Evolutionary conservation across 2,888 invertebrate species (phyloP).

Genomic region (Iselma pallidipennis): DNA sequence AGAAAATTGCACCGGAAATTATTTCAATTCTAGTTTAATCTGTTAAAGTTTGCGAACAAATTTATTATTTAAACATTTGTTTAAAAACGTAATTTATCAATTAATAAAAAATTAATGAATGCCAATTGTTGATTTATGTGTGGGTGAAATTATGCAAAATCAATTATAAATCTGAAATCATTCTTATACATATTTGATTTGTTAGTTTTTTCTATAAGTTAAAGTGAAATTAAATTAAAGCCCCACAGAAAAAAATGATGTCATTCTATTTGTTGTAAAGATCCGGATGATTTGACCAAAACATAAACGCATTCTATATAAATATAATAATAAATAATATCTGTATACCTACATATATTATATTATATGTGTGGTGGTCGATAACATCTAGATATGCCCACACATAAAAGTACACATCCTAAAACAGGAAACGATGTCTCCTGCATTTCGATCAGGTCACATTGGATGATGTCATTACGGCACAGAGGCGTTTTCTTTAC

Average conservation of each 20-base stretch:
- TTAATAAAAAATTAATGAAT: too few species aligned
- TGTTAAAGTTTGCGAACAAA: not conserved
- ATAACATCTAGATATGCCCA: slow-evolving; percentile 24
- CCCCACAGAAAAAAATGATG: too few species aligned
- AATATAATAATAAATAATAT: too few species aligned
- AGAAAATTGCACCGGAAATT: not conserved
- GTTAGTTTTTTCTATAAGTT: too few species aligned
- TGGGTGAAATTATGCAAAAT: too few species aligned
- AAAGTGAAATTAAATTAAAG: too few species aligned
- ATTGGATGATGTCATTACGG: slow-evolving; percentile 1
- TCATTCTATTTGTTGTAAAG: not conserved
- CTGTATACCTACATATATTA: not conserved
- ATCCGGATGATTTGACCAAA: not conserved
- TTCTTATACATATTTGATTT: too few species aligned
- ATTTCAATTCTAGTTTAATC: not conserved
- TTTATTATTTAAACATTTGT: too few species aligned
- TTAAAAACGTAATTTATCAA: too few species aligned
- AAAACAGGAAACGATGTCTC: slow-evolving; percentile 29
- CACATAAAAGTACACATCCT: slow-evolving; percentile 29
- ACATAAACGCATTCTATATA: not conserved
- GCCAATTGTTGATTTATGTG: too few species aligned
- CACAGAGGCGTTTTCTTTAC: not conserved
- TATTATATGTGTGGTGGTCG: slow-evolving; percentile 5
- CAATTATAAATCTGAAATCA: too few species aligned
- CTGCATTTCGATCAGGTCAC: slow-evolving; percentile 30